Evolutionary conservation across 2,113 vertebrate species (phyloP).

Genomic region (Scatophagus argus): DNA sequence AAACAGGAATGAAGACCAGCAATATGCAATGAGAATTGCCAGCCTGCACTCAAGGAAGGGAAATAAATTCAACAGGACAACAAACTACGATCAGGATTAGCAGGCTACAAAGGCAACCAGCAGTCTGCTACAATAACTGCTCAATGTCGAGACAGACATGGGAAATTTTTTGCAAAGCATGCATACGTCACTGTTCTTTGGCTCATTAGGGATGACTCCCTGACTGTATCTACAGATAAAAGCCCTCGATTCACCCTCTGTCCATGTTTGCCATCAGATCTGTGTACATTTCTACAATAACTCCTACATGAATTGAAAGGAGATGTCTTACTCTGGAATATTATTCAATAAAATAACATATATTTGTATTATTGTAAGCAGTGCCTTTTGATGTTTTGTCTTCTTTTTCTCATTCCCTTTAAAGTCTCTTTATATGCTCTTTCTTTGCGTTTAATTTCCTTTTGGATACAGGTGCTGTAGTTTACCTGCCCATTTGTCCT

Average conservation of each 20-base stretch:
- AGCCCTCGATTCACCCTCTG: slow-evolving; percentile 72
- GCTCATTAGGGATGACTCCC: slow-evolving; percentile 65
- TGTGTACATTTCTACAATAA: slow-evolving; percentile 81
- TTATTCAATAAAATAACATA: slow-evolving; percentile 86
- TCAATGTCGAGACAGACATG: slow-evolving; percentile 48
- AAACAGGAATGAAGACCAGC: slow-evolving; percentile 65
- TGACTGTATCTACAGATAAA: slow-evolving; percentile 67
- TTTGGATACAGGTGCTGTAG: not conserved
- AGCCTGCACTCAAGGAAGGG: slow-evolving; percentile 65
- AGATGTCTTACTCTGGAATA: slow-evolving; percentile 80
- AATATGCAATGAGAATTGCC: slow-evolving; percentile 73
- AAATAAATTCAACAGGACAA: slow-evolving; percentile 42
- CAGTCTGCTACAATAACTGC: slow-evolving; percentile 63
- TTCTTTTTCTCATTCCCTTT: slow-evolving; percentile 3
- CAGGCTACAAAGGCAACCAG: slow-evolving; percentile 52
- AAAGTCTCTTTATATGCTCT: slow-evolving; percentile 2
- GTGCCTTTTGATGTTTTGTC: slow-evolving; percentile 41
- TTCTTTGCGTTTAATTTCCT: not conserved
- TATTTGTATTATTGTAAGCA: slow-evolving; percentile 87
- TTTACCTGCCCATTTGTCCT: slow-evolving; percentile 11
- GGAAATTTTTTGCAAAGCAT: slow-evolving; percentile 72
- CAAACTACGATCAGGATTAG: slow-evolving; percentile 58
- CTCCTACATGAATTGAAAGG: slow-evolving; percentile 73
- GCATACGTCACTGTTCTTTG: slow-evolving; percentile 71
- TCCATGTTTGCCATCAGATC: slow-evolving; percentile 71